Conservation (phyloP, 2,113 vertebrate genomes). For the Gobio gobio region DNA sequence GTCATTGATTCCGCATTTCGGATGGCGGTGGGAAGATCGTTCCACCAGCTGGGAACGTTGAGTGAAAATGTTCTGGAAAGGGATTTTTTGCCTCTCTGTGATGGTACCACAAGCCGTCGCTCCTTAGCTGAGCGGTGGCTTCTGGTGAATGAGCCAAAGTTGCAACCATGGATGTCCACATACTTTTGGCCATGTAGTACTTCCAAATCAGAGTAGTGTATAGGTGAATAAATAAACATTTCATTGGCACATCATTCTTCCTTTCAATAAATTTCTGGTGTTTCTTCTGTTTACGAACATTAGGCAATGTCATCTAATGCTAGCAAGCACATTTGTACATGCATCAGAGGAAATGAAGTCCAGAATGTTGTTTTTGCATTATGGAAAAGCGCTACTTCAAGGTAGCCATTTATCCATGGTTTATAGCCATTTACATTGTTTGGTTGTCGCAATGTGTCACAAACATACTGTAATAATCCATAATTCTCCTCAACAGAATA, state of each 20-base stretch:
- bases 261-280: not conserved
- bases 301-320: not conserved
- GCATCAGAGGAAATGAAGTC: not conserved
- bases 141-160: too few relatives aligned
- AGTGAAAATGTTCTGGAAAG: too few relatives aligned
- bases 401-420: slow-evolving; percentile 27
- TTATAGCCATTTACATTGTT: slow-evolving; percentile 29
- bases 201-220: not conserved
- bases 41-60: too few relatives aligned
- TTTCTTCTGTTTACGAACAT: not conserved
- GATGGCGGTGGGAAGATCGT: too few relatives aligned
- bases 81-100: too few relatives aligned
- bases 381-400: not conserved
- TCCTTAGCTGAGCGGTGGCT: too few relatives aligned
- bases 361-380: slow-evolving; percentile 11
- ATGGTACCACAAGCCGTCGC: too few relatives aligned
- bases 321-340: not conserved
- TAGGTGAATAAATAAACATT: not conserved
- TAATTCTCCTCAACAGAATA: slow-evolving; percentile 14
- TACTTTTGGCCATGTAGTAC: not conserved
- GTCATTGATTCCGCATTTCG: too few relatives aligned
- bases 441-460: slow-evolving; percentile 9
- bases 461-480: slow-evolving; percentile 33
- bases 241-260: not conserved
- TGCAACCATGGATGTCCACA: too few relatives aligned